A percentile compares a stretch with the other conserved stretches of the same genome.
phyloP scores from a whole-genome alignment of 2,797 vertebrate species.

The Pipistrellus kuhlii region DNA sequence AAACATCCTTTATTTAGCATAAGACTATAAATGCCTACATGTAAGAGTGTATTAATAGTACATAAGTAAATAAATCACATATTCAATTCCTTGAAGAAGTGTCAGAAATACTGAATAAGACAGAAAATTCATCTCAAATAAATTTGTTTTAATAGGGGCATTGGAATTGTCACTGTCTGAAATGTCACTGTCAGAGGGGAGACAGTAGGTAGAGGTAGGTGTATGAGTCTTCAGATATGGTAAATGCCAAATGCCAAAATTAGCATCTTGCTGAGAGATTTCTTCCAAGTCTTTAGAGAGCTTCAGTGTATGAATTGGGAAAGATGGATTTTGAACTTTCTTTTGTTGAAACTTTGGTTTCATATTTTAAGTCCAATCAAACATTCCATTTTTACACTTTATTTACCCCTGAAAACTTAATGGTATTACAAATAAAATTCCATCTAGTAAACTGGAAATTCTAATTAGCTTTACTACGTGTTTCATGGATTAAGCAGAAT shows the following conservation, averaged over 20 bases:
- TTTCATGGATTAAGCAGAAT: not conserved
- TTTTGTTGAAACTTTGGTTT: not conserved
- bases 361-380: not conserved
- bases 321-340: not conserved
- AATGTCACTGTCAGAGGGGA: not conserved
- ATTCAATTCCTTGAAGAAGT: not conserved
- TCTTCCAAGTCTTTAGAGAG: not conserved
- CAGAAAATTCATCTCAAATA: not conserved
- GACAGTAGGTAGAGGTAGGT: not conserved
- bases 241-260: not conserved
- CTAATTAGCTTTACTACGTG: not conserved
- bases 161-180: not conserved
- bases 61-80: not conserved
- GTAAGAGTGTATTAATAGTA: not conserved
- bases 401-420: not conserved
- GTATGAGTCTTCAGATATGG: not conserved
- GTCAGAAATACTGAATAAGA: not conserved
- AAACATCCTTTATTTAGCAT: not conserved
- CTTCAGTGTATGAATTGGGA: not conserved
- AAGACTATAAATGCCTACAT: not conserved
- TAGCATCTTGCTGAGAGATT: not conserved
- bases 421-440: not conserved
- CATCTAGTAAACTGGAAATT: not conserved
- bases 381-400: not conserved
- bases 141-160: not conserved